These are phyloP conservation scores for Globia sparganii DNA, from an alignment of 2,888 invertebrate genomes.

Conservation along the genomic window DNA sequence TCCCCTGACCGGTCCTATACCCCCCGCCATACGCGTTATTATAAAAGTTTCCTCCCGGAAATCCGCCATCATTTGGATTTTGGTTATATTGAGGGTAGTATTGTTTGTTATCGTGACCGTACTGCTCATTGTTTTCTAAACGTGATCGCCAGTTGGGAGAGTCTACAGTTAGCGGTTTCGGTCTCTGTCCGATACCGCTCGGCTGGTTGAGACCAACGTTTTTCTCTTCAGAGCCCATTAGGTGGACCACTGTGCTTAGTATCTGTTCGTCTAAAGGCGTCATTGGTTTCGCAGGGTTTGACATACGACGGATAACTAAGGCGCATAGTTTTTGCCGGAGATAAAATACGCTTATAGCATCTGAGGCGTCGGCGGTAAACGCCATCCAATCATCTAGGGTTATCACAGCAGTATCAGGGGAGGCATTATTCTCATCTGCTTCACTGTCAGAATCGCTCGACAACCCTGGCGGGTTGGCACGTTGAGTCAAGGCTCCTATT, in stretches of 20 bases:
- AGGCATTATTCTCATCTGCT: slow-evolving; percentile 81
- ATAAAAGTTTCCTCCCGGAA: slow-evolving; percentile 73
- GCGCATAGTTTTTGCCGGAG: slow-evolving; percentile 94
- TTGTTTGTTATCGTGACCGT: slow-evolving; percentile 71
- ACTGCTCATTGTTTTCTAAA: slow-evolving; percentile 77
- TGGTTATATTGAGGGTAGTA: slow-evolving; percentile 75
- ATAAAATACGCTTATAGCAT: slow-evolving; percentile 92
- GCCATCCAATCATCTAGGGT: slow-evolving; percentile 94
- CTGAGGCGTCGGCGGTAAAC: slow-evolving; percentile 92
- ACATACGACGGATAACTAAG: slow-evolving; percentile 91
- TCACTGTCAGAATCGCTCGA: slow-evolving; percentile 88
- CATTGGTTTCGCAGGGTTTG: slow-evolving; percentile 90
- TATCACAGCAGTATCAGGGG: slow-evolving; percentile 85
- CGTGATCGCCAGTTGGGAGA: slow-evolving; percentile 86
- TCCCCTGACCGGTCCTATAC: slow-evolving; percentile 75
- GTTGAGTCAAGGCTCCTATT: slow-evolving; percentile 82
- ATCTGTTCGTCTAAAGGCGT: slow-evolving; percentile 92
- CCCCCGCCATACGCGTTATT: slow-evolving; percentile 74
- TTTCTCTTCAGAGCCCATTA: slow-evolving; percentile 93
- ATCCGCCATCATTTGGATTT: slow-evolving; percentile 71
- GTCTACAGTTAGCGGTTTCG: slow-evolving; percentile 92
- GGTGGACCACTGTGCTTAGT: slow-evolving; percentile 91
- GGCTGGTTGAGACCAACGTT: slow-evolving; percentile 93
- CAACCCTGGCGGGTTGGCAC: slow-evolving; percentile 85
- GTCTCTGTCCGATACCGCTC: slow-evolving; percentile 93